phyloP scores from a whole-genome alignment of 1,140 invertebrate genomes.

The Cephus cinctus region DNA sequence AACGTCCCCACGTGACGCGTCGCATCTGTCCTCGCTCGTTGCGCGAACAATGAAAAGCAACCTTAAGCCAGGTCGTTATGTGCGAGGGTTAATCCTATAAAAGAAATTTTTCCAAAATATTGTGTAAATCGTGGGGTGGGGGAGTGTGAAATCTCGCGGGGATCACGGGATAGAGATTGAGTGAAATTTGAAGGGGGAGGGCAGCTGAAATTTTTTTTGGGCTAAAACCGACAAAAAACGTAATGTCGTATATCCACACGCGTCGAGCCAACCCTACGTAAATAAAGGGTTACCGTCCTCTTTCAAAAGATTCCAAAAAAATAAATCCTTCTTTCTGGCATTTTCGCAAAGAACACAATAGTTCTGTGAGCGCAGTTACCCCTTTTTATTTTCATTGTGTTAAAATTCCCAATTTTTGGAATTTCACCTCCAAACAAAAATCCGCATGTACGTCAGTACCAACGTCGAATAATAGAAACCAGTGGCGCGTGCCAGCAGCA shows the following conservation, averaged over 20 bases:
- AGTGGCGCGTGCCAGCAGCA: too few species aligned
- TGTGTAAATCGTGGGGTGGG: conserved; percentile 50
- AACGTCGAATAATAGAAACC: too few species aligned
- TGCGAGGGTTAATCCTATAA: conserved; percentile 44
- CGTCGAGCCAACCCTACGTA: conserved; percentile 37
- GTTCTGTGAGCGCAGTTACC: too few species aligned
- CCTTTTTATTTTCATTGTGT: too few species aligned
- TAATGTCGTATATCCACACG: conserved; percentile 11
- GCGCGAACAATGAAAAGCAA: conserved; percentile 36
- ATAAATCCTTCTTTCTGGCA: too few species aligned
- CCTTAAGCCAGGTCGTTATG: conserved; percentile 32
- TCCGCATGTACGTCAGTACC: too few species aligned
- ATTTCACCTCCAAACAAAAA: too few species aligned
- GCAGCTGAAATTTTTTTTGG: conserved; percentile 54
- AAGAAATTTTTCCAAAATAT: conserved; percentile 57
- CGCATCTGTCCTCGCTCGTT: conserved; percentile 45
- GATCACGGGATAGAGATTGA: too few species aligned
- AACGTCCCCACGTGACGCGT: background rate
- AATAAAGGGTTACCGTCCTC: conserved; percentile 55
- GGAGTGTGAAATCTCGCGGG: conserved; percentile 1
- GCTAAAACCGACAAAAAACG: conserved; percentile 44
- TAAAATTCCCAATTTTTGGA: too few species aligned
- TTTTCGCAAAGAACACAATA: too few species aligned
- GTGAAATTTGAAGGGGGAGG: conserved; percentile 18
- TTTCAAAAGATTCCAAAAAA: too few species aligned